Conservation (phyloP, 2,888 invertebrate species). For the Cryptocephalus primarius region DNA sequence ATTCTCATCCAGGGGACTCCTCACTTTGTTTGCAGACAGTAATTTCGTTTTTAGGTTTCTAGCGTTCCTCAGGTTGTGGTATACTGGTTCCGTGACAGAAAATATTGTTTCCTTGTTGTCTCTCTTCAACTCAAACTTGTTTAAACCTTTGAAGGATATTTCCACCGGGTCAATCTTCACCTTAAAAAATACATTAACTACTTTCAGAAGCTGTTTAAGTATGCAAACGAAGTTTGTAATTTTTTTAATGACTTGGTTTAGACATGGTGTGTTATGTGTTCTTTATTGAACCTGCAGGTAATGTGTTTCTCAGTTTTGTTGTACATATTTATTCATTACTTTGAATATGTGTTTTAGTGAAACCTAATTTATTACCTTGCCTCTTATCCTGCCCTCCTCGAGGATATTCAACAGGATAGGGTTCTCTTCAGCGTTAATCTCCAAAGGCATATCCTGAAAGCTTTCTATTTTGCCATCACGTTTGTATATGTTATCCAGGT, state of each 20-base stretch:
- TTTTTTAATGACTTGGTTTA: too few relatives aligned
- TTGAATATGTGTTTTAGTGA: constrained; percentile 40
- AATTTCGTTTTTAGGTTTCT: constrained; percentile 53
- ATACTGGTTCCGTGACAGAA: constrained; percentile 62
- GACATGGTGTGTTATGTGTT: too few relatives aligned
- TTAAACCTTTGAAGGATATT: constrained; percentile 46
- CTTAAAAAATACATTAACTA: too few relatives aligned
- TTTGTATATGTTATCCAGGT: constrained; percentile 68
- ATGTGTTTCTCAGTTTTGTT: too few relatives aligned
- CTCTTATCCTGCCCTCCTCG: constrained; percentile 36
- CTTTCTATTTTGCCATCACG: constrained; percentile 56
- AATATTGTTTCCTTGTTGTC: constrained; percentile 53
- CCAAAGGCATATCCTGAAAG: constrained; percentile 44
- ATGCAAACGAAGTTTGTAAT: too few relatives aligned
- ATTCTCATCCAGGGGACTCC: constrained; percentile 60
- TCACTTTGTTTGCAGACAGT: constrained; percentile 59
- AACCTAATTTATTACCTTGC: constrained; percentile 28
- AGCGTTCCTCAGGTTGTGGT: constrained; percentile 58
- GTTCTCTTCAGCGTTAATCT: constrained; percentile 36
- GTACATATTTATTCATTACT: constrained; percentile 45
- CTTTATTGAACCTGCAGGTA: constrained; percentile 50
- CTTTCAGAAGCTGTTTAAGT: too few relatives aligned
- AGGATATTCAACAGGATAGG: constrained; percentile 30
- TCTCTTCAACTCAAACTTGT: constrained; percentile 58
- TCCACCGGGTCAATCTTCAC: constrained; percentile 40